Percentiles rank a stretch among this genome's conserved stretches.
Evolutionary conservation across 1,140 invertebrate species (phyloP).

Genomic region (Orussus abietinus): DNA sequence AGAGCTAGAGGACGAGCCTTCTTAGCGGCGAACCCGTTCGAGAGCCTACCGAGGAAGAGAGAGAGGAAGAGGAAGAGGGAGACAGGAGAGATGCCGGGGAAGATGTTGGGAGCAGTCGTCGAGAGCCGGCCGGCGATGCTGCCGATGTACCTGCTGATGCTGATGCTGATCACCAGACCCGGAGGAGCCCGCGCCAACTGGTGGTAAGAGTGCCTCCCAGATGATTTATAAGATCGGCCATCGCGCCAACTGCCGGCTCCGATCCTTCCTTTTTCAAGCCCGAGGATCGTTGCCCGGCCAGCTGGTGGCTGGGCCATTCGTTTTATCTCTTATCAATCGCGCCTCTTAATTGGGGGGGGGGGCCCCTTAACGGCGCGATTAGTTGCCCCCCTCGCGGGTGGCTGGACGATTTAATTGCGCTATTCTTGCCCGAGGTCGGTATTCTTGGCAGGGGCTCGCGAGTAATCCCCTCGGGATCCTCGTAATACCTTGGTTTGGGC

Average conservation of each 20-base stretch:
- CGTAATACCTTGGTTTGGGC: too few relatives aligned
- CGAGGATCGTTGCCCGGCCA: neutral
- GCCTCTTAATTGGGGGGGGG: neutral
- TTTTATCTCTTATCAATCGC: neutral
- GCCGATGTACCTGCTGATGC: constrained; percentile 23
- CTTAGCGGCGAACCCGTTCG: too few relatives aligned
- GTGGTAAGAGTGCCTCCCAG: constrained; percentile 39
- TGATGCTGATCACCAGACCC: constrained; percentile 39
- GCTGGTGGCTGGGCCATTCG: neutral
- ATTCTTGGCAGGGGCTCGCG: too few relatives aligned
- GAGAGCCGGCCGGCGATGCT: constrained; percentile 21
- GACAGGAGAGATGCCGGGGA: constrained; percentile 9
- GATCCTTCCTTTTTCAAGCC: neutral
- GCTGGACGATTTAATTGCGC: too few relatives aligned
- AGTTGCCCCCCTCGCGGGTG: too few relatives aligned
- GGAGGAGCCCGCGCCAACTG: constrained; percentile 46
- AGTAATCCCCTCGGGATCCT: too few relatives aligned
- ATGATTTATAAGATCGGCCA: constrained; percentile 4
- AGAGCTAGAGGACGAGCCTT: too few relatives aligned
- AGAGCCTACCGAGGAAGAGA: neutral
- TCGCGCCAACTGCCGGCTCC: neutral
- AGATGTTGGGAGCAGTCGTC: constrained; percentile 5
- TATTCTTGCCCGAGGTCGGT: too few relatives aligned
- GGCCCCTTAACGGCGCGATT: neutral
- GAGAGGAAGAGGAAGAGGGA: constrained; percentile 7